Evolutionary conservation across 2,113 vertebrate species (phyloP).

Genomic region (Talpa occidentalis): DNA sequence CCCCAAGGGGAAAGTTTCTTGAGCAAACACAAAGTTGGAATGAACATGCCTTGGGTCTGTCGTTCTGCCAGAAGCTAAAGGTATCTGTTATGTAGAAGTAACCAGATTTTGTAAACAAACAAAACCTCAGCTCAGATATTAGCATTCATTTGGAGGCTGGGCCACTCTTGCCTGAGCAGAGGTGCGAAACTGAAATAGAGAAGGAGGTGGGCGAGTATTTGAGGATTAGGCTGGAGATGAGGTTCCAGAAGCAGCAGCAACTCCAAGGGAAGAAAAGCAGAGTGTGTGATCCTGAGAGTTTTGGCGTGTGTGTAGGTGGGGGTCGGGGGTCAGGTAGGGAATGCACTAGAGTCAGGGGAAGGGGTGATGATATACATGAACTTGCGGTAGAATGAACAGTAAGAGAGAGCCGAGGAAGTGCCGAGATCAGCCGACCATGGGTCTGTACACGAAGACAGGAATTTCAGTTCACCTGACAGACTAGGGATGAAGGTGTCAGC

Average conservation of each 20-base stretch:
- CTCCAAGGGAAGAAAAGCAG: background rate
- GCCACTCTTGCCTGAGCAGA: background rate
- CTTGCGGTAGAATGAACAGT: background rate
- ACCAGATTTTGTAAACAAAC: background rate
- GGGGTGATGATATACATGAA: background rate
- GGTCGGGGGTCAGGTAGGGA: background rate
- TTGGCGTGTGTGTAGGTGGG: no score
- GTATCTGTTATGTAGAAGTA: no score
- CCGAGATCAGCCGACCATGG: background rate
- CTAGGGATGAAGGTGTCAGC: background rate
- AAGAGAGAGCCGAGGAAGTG: background rate
- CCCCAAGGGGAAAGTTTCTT: background rate
- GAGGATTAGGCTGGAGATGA: background rate
- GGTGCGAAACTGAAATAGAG: background rate
- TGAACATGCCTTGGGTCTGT: accelerated
- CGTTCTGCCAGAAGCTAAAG: background rate
- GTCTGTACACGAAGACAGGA: no score
- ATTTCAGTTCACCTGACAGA: background rate
- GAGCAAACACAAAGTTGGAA: background rate
- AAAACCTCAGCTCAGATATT: background rate
- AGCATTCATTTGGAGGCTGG: background rate
- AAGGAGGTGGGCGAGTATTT: background rate
- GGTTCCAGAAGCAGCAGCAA: background rate
- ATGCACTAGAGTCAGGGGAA: no score
- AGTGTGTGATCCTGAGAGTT: background rate